Percentiles rank a stretch among this genome's conserved stretches.
Evolutionary conservation across 2,888 invertebrate genomes (phyloP).

Genomic region (Quadroppia sp.): DNA sequence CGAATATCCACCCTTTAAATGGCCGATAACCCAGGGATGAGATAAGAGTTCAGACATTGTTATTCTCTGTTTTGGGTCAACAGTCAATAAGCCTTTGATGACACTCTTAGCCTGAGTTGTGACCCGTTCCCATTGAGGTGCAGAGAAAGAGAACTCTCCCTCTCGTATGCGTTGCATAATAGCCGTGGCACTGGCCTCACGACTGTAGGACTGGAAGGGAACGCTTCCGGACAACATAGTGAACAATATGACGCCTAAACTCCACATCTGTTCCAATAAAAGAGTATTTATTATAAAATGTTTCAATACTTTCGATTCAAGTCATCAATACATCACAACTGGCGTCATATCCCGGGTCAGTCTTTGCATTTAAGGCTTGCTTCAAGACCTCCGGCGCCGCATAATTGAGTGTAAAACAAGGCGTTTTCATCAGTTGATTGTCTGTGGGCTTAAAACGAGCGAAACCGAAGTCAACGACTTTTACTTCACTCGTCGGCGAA

Average conservation of each 20-base stretch:
- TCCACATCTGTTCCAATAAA: conserved; percentile 63
- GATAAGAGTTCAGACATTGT: conserved; percentile 64
- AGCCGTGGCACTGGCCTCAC: conserved; percentile 60
- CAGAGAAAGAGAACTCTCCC: conserved; percentile 73
- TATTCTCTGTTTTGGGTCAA: conserved; percentile 69
- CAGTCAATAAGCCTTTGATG: conserved; percentile 68
- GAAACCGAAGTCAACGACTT: conserved; percentile 95
- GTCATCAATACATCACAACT: conserved; percentile 82
- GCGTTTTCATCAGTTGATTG: conserved; percentile 65
- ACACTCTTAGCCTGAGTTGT: conserved; percentile 70
- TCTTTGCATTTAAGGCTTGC: conserved; percentile 55
- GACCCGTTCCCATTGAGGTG: conserved; percentile 67
- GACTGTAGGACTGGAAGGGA: conserved; percentile 41
- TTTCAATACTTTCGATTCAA: too few relatives aligned
- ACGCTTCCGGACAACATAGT: conserved; percentile 72
- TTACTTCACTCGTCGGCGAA: conserved; percentile 63
- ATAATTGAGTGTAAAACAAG: conserved; percentile 90
- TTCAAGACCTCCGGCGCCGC: conserved; percentile 90
- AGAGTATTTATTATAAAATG: too few relatives aligned
- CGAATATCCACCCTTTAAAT: conserved; percentile 52
- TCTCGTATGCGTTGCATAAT: conserved; percentile 74
- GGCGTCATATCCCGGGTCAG: conserved; percentile 69
- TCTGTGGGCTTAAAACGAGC: conserved; percentile 68
- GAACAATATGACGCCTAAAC: conserved; percentile 86
- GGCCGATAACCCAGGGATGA: conserved; percentile 64